Evolutionary conservation across 2,888 invertebrate species (phyloP).

Genomic region (Sisyra nigra): DNA sequence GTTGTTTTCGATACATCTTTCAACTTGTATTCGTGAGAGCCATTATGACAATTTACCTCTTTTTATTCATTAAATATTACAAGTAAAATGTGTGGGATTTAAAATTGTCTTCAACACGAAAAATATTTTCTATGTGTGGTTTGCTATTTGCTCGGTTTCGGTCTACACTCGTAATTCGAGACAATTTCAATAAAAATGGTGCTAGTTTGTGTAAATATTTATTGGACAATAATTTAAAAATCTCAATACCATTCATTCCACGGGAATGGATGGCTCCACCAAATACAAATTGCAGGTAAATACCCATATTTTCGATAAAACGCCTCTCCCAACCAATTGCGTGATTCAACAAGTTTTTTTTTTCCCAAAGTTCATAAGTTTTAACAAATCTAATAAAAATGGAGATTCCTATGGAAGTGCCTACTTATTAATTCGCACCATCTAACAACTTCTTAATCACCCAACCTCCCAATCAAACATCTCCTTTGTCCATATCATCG

Average conservation of each 20-base stretch:
- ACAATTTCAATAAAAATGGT: background rate
- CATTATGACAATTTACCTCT: constrained; percentile 10
- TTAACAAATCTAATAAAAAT: too few relatives aligned
- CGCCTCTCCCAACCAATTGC: background rate
- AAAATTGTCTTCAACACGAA: background rate
- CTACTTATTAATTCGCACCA: too few relatives aligned
- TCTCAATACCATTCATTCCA: background rate
- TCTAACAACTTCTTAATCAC: too few relatives aligned
- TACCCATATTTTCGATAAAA: background rate
- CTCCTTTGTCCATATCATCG: too few relatives aligned
- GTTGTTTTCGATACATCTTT: constrained; percentile 10
- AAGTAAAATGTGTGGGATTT: background rate
- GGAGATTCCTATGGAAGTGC: too few relatives aligned
- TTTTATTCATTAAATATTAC: constrained; percentile 2
- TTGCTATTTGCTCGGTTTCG: background rate
- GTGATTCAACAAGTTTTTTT: background rate
- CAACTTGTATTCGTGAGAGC: constrained; percentile 11
- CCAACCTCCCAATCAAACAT: too few relatives aligned
- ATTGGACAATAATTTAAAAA: background rate
- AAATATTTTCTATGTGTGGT: background rate
- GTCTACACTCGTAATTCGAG: background rate
- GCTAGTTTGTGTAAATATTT: background rate
- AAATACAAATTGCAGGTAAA: constrained; percentile 7
- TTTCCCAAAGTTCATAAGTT: too few relatives aligned
- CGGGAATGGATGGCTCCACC: constrained; percentile 4